Conservation (phyloP, 2,888 invertebrate genomes). For the Micoletzkya japonica region DNA sequence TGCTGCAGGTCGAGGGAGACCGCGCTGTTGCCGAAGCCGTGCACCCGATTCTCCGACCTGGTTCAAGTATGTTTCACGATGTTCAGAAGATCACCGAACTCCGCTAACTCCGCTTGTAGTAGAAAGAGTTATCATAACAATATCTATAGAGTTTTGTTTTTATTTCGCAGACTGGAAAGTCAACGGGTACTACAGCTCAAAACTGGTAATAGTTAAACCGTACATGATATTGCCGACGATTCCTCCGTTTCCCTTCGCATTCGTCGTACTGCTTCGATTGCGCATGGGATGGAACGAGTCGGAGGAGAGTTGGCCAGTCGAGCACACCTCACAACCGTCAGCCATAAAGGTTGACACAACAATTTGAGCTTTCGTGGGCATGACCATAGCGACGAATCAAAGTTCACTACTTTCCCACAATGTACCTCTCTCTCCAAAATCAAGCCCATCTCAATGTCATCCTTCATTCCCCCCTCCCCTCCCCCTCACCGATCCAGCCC, state of each 20-base stretch:
- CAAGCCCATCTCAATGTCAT: background rate
- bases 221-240: constrained; percentile 24
- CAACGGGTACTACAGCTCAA: no score
- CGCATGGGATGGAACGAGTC: constrained; percentile 8
- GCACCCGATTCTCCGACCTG: constrained; percentile 23
- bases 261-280: background rate
- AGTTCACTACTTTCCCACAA: background rate
- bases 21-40: no score
- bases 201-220: no score
- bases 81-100: no score
- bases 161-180: background rate
- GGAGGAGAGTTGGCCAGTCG: constrained; percentile 8
- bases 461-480: background rate
- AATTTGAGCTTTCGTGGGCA: background rate
- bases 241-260: background rate
- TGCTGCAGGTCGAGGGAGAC: no score
- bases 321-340: background rate
- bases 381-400: background rate
- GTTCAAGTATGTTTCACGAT: no score
- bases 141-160: background rate
- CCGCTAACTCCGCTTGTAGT: no score
- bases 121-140: no score
- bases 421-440: background rate
- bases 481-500: constrained; percentile 21
- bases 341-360: background rate